These are phyloP conservation scores for Dryas iulia DNA, from an alignment of 1,140 invertebrate genomes.

Conservation along the genomic window DNA sequence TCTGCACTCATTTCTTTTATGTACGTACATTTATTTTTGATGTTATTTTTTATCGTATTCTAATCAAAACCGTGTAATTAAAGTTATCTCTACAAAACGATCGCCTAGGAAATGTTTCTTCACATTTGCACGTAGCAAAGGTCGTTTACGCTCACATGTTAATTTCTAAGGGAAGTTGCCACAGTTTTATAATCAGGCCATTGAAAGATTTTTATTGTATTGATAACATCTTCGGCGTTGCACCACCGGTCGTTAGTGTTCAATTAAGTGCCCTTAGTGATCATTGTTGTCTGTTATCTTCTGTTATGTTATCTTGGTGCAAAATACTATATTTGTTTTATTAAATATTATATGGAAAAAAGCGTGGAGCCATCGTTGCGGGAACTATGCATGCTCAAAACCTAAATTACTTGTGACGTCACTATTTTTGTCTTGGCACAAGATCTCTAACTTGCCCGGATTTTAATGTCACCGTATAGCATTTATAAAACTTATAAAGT, in stretches of 20 bases:
- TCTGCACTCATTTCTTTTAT: neutral
- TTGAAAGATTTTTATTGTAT: slow-evolving; percentile 27
- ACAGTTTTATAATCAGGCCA: slow-evolving; percentile 35
- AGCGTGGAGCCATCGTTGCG: too few species aligned
- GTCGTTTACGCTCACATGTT: slow-evolving; percentile 19
- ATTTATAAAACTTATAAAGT: too few species aligned
- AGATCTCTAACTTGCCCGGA: too few species aligned
- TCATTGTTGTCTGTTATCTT: neutral
- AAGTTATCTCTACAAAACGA: slow-evolving; percentile 9
- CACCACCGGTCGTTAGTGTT: neutral
- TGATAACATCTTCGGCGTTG: neutral
- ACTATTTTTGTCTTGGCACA: too few species aligned
- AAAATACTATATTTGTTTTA: too few species aligned
- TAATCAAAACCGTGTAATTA: neutral
- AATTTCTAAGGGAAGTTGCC: slow-evolving; percentile 48
- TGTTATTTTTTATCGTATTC: neutral
- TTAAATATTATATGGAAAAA: too few species aligned
- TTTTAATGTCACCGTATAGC: too few species aligned
- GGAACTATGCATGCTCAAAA: too few species aligned
- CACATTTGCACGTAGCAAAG: slow-evolving; percentile 19
- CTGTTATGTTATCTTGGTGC: too few species aligned
- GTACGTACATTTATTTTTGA: neutral
- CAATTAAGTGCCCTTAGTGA: neutral
- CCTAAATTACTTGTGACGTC: too few species aligned
- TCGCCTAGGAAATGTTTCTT: slow-evolving; percentile 32